Evolutionary conservation across 92 coral and sea anemone genomes (phyloP).

Genomic region (Heteractis magnifica): DNA sequence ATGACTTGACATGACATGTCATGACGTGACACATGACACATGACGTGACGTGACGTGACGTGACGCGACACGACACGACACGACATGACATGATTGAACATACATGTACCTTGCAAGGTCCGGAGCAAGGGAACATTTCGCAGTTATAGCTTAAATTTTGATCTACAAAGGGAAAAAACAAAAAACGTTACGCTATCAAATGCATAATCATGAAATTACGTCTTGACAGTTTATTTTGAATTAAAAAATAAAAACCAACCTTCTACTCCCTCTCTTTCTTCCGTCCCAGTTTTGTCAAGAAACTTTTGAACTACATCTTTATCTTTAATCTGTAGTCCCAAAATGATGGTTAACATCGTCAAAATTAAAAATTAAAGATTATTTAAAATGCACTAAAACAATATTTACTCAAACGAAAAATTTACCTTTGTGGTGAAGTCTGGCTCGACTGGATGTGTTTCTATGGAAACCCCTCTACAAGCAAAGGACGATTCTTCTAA

Average conservation of each 20-base stretch:
- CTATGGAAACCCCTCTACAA: not conserved
- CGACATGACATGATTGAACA: not conserved
- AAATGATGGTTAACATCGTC: too few relatives aligned
- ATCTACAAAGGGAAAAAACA: not conserved
- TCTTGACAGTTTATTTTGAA: too few relatives aligned
- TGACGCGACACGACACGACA: too few relatives aligned
- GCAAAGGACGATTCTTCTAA: not conserved
- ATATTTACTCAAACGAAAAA: too few relatives aligned
- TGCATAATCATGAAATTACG: not conserved
- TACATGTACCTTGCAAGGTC: constrained; percentile 20
- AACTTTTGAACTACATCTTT: not conserved
- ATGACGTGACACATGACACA: too few relatives aligned
- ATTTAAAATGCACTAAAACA: too few relatives aligned
- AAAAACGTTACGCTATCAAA: not conserved
- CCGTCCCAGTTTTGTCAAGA: not conserved
- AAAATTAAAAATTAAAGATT: too few relatives aligned
- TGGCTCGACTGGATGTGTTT: not conserved
- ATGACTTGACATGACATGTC: too few relatives aligned
- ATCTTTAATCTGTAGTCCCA: not conserved
- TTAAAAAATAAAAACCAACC: not conserved
- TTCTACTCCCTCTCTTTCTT: not conserved
- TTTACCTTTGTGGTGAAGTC: not conserved
- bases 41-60: too few relatives aligned
- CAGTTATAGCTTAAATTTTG: not conserved
- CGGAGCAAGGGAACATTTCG: constrained; percentile 20